These are phyloP conservation scores for Oligia strigilis DNA, from an alignment of 2,888 invertebrate species.

Conservation along the genomic window DNA sequence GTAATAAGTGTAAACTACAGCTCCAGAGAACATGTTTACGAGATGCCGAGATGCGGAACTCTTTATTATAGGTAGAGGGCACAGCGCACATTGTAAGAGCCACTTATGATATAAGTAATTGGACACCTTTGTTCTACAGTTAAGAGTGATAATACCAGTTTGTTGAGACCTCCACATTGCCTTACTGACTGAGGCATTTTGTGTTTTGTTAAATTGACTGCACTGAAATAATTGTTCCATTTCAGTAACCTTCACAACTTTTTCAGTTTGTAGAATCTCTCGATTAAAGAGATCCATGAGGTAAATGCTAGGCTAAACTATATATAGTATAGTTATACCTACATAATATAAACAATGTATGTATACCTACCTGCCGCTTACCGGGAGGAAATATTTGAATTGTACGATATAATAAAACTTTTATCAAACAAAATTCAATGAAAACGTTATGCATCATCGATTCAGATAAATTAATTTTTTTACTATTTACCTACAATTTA, in stretches of 20 bases:
- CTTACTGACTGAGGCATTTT: slow-evolving; percentile 8
- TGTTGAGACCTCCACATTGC: slow-evolving; percentile 14
- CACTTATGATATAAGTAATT: slow-evolving; percentile 53
- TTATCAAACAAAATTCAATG: slow-evolving; percentile 16
- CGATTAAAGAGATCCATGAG: neutral
- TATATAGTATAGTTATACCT: neutral
- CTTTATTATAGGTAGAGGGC: slow-evolving; percentile 31
- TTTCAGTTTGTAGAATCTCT: neutral
- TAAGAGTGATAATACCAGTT: slow-evolving; percentile 35
- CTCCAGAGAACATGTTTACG: slow-evolving; percentile 8
- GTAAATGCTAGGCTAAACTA: neutral
- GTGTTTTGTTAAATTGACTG: neutral
- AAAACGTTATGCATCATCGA: slow-evolving; percentile 28
- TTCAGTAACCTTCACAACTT: neutral
- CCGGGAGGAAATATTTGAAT: slow-evolving; percentile 16
- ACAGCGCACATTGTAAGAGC: slow-evolving; percentile 33
- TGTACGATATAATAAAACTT: slow-evolving; percentile 17
- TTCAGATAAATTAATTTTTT: slow-evolving; percentile 29
- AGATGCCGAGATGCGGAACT: slow-evolving; percentile 48
- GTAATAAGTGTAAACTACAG: slow-evolving; percentile 1
- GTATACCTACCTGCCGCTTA: neutral
- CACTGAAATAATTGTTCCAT: neutral
- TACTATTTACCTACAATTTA: slow-evolving; percentile 6
- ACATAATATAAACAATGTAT: slow-evolving; percentile 12
- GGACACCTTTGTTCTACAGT: slow-evolving; percentile 57